Conservation (phyloP, 2,797 vertebrate species). For the Paramormyrops hopkinsi region DNA sequence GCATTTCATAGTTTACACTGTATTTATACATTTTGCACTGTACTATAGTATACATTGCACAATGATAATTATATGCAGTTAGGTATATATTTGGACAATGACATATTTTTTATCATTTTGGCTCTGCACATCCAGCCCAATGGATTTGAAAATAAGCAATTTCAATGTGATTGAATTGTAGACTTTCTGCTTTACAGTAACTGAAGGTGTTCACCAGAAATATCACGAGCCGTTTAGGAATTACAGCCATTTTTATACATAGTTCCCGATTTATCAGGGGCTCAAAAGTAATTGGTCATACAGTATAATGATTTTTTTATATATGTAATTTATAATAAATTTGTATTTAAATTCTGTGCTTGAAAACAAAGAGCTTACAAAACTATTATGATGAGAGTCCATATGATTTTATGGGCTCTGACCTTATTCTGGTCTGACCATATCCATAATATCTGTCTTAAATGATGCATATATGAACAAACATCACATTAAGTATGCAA, state of each 20-base stretch:
- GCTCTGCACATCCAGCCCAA: not conserved
- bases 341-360: not conserved
- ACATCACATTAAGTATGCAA: not conserved
- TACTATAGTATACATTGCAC: not conserved
- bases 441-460: not conserved
- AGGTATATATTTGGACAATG: not conserved
- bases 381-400: not conserved
- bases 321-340: not conserved
- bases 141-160: not conserved
- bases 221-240: not conserved
- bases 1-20: not conserved
- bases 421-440: not conserved
- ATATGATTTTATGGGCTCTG: not conserved
- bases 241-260: not conserved
- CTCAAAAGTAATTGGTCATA: not conserved
- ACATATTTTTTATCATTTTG: not conserved
- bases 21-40: not conserved
- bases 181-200: not conserved
- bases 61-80: not conserved
- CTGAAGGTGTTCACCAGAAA: not conserved
- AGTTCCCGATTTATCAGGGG: not conserved
- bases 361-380: not conserved
- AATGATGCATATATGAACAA: not conserved
- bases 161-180: not conserved
- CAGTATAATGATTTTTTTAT: not conserved